These are phyloP conservation scores for Protobothrops flavoviridis DNA, from an alignment of 2,113 vertebrate genomes.

Conservation along the genomic window DNA sequence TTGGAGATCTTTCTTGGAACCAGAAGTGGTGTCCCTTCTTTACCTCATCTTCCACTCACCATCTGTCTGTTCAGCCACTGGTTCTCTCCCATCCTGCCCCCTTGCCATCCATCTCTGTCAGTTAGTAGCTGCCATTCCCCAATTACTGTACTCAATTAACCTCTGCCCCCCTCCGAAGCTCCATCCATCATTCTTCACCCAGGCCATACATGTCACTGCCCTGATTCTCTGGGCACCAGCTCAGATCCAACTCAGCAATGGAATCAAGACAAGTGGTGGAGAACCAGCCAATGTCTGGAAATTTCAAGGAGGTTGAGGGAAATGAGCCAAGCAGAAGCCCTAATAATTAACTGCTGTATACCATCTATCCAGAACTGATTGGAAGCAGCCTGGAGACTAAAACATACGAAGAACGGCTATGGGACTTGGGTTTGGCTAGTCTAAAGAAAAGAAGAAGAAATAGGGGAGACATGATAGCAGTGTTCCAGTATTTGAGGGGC, in stretches of 20 bases:
- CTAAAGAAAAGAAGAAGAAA: no score
- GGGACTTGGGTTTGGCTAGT: no score
- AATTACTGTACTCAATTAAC: slow-evolving; percentile 30
- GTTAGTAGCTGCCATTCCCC: slow-evolving; percentile 16
- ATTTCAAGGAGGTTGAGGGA: neutral
- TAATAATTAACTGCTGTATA: neutral
- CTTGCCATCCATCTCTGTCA: slow-evolving; percentile 10
- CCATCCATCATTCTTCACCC: slow-evolving; percentile 25
- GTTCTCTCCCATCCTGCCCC: neutral
- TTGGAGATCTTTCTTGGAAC: neutral
- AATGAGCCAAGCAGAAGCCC: neutral
- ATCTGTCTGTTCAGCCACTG: neutral
- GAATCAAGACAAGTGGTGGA: neutral
- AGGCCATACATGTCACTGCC: neutral
- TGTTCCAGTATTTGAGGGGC: no score
- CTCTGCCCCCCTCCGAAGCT: neutral
- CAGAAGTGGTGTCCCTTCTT: neutral
- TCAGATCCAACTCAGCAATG: neutral
- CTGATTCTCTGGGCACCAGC: neutral
- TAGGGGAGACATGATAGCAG: no score
- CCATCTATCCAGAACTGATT: neutral
- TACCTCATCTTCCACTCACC: neutral
- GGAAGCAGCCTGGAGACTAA: no score
- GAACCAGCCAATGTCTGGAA: neutral
- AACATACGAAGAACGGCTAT: no score